A percentile compares a stretch with the other conserved stretches of the same genome.
Conservation (phyloP, 1,140 invertebrate species). For the Eciton burchellii region DNA sequence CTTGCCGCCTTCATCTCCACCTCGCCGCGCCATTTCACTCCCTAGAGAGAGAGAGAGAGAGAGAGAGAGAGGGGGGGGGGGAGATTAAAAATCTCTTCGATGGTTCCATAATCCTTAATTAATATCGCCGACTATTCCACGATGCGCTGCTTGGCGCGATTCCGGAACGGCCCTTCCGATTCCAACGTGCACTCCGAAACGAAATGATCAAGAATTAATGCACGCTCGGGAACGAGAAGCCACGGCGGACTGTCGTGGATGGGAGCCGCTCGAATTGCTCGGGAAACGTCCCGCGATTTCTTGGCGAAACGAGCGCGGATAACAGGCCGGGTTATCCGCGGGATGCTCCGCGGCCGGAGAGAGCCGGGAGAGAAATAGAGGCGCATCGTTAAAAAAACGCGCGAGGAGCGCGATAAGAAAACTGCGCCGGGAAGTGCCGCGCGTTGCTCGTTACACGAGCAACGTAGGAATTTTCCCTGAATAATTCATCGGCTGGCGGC, state of each 20-base stretch:
- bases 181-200: slow-evolving; percentile 31
- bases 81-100: slow-evolving; percentile 2
- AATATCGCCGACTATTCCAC: slow-evolving; percentile 29
- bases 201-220: slow-evolving; percentile 74
- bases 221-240: slow-evolving; percentile 1
- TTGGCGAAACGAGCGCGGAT: slow-evolving; percentile 65
- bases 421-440: slow-evolving; percentile 24
- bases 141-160: slow-evolving; percentile 30
- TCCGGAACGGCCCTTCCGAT: slow-evolving; percentile 8
- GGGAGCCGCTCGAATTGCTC: slow-evolving; percentile 30
- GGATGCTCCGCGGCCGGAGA: not conserved
- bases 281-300: slow-evolving; percentile 62
- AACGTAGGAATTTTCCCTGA: slow-evolving; percentile 54
- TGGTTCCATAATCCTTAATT: slow-evolving; percentile 18
- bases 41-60: not conserved
- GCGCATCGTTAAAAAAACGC: slow-evolving; percentile 29
- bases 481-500: slow-evolving; percentile 52
- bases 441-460: slow-evolving; percentile 31
- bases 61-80: not conserved
- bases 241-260: slow-evolving; percentile 60
- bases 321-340: slow-evolving; percentile 43
- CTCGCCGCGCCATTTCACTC: not conserved
- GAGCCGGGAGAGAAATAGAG: not conserved
- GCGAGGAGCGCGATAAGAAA: slow-evolving; percentile 47
- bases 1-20: too few species aligned